These are phyloP conservation scores for Columbina picui DNA, from an alignment of 2,113 vertebrate species.

Conservation along the genomic window DNA sequence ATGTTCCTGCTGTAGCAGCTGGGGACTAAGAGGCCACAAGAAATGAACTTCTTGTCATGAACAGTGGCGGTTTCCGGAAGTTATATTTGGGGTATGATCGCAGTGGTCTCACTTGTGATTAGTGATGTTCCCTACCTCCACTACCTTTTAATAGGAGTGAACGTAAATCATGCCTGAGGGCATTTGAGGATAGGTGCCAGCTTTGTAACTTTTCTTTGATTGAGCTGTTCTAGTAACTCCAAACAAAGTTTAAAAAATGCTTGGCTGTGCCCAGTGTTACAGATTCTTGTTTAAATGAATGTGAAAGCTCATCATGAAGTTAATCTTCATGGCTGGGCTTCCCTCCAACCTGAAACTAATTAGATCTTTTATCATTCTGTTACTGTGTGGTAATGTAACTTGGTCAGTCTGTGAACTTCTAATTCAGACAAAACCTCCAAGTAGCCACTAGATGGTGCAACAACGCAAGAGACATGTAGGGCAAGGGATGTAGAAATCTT, in stretches of 20 bases:
- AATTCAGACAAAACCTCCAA: neutral
- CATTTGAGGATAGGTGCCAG: neutral
- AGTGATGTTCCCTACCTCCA: neutral
- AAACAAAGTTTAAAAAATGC: neutral
- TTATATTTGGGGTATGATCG: neutral
- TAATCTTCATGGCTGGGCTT: neutral
- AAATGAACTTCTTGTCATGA: neutral
- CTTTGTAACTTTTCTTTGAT: neutral
- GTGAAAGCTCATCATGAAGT: neutral
- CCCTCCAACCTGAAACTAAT: neutral
- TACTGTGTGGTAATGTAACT: neutral
- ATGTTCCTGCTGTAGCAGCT: neutral
- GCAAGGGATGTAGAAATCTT: neutral
- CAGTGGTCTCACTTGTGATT: neutral
- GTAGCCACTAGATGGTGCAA: constrained; percentile 59
- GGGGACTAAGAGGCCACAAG: neutral
- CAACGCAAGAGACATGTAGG: neutral
- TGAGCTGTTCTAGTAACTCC: neutral
- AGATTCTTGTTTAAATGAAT: neutral
- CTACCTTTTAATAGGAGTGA: neutral
- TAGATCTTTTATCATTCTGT: neutral
- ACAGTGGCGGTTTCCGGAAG: neutral
- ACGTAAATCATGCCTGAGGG: neutral
- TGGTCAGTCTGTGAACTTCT: neutral
- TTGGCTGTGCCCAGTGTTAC: neutral